phyloP scores from a whole-genome alignment of 1,140 invertebrate genomes.

The Zaprionus capensis region DNA sequence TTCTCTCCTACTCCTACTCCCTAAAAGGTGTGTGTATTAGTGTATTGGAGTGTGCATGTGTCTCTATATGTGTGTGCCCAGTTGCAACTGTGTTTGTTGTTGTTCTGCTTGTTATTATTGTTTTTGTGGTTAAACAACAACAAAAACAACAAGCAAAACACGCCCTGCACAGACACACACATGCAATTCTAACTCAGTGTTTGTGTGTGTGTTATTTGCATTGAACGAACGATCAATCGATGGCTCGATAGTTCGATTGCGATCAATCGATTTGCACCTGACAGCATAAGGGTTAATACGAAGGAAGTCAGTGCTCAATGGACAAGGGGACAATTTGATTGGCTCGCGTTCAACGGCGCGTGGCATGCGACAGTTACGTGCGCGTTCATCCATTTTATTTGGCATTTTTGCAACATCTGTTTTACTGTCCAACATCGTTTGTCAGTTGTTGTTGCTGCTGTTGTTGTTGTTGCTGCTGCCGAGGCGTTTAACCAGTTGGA shows the following conservation, averaged over 20 bases:
- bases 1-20: conserved; percentile 5
- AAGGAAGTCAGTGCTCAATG: conserved; percentile 13
- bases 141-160: conserved; percentile 37
- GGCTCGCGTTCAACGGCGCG: conserved; percentile 29
- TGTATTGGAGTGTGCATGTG: conserved; percentile 27
- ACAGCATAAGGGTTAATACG: conserved; percentile 5
- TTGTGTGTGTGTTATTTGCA: conserved; percentile 50
- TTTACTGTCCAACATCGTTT: conserved; percentile 10
- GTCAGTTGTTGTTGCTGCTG: not conserved
- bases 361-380: conserved; percentile 40
- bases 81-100: conserved; percentile 42
- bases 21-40: conserved; percentile 34
- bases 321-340: conserved; percentile 25
- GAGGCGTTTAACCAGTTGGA: conserved; percentile 43
- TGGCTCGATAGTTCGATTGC: conserved; percentile 27
- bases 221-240: conserved; percentile 32
- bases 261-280: conserved; percentile 11
- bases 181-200: not conserved
- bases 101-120: conserved; percentile 18
- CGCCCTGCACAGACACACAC: conserved; percentile 28
- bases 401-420: conserved; percentile 75
- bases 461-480: not conserved
- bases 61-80: conserved; percentile 17
- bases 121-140: conserved; percentile 30
- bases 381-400: conserved; percentile 53